Evolutionary conservation across 2,113 vertebrate genomes (phyloP).

Genomic region (Ovis aries): ARS-UI_Ramb_v3.0 NC_056054.1:33844001-33844500

Average conservation of each 20-base stretch:
- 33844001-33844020: background rate
- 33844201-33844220: background rate
- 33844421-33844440: background rate
- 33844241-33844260: background rate
- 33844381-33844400: background rate
- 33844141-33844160: background rate
- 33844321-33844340: background rate
- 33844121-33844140: background rate
- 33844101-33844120: background rate
- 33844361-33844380: background rate
- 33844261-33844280: background rate
- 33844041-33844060: too few relatives aligned
- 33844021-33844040: rapidly evolving
- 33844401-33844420: rapidly evolving
- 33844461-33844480: background rate
- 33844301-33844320: background rate
- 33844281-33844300: background rate
- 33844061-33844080: background rate
- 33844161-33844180: background rate
- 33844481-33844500: background rate
- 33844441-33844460: background rate
- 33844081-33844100: background rate
- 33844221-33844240: rapidly evolving
- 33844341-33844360: background rate
- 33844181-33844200: background rate